A percentile compares a stretch with the other conserved stretches of the same genome.
Evolutionary conservation across 2,113 vertebrate genomes (phyloP).

Genomic region (Eptesicus fuscus): DNA sequence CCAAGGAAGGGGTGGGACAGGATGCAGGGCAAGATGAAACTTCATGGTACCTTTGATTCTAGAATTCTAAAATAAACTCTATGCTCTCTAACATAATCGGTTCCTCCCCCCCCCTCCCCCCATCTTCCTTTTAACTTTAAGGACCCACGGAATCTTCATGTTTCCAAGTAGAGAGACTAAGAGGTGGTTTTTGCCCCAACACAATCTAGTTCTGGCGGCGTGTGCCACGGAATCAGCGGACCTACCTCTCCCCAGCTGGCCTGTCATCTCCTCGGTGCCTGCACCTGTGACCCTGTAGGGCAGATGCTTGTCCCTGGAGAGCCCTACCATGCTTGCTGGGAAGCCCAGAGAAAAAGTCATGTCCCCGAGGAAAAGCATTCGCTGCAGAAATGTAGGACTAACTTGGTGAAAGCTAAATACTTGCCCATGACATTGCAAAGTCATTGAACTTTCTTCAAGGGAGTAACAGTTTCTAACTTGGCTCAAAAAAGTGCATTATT

Average conservation of each 20-base stretch:
- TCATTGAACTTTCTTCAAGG: neutral
- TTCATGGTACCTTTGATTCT: neutral
- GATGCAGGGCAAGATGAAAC: neutral
- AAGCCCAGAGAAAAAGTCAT: neutral
- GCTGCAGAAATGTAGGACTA: neutral
- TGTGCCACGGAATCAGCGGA: accelerated
- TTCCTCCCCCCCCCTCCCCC: too few relatives aligned
- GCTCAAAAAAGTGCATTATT: neutral
- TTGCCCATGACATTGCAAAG: neutral
- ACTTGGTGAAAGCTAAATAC: neutral
- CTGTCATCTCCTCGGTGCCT: neutral
- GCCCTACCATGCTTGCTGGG: neutral
- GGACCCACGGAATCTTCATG: neutral
- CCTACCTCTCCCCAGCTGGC: too few relatives aligned
- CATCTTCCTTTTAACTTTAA: neutral
- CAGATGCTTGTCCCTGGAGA: neutral
- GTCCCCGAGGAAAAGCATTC: neutral
- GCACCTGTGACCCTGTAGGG: neutral
- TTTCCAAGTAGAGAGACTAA: neutral
- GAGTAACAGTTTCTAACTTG: neutral
- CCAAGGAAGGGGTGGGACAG: neutral
- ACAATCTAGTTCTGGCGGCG: neutral
- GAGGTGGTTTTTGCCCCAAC: neutral
- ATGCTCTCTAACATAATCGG: neutral
- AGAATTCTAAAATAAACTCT: conserved; percentile 16